Evolutionary conservation across 2,797 vertebrate species (phyloP), one percentile per base, ranked within the genome.

Genomic region (Gadopsis marmoratus): DNA sequence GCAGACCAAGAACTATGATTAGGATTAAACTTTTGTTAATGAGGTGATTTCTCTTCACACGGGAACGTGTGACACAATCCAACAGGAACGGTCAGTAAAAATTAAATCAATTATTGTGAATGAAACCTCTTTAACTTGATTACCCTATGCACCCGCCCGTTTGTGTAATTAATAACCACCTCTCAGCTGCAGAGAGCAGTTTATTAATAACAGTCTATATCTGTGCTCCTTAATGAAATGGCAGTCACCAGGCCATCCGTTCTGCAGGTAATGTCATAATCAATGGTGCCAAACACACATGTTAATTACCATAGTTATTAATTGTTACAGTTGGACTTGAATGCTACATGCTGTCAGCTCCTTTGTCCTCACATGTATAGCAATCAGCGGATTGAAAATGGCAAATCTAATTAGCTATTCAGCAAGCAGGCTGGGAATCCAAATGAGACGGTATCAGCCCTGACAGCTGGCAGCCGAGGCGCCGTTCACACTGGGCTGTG

Each of bases 21-120:
- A 97, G 97, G 96, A 98, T 99, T 99, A 99, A 99, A 99, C 97
- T 97, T 98, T 96, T 95, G 95, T 96, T 99, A 99, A 99, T 97
- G 97, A 98, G 97, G 97, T 97, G 96, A 99, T 99, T 98, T 97
- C 97, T 99, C 97, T 99, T 97, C 96, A 55, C 67, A 48, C 85
- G 26, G 80, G 78, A 78, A 88, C 63, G 19, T 90, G 86, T 91
- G 93, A 94, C 93, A 92, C 76, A 19, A 84, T 82, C 91, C 89
- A 92, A 86, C 89, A 91, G 90, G 90, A 91, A 90, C 94, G 96
- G 97, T 97, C 97, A 97, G 96, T 97, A 97, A 97, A 97, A 98
- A 97, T 95, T 95, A 96, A 96, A 99, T 98, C 97, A 97, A 98
- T 99, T 98, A 97, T 97, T 96, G 97, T 95, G 95, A 97, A 97